These are phyloP conservation scores for Agriopis aurantiaria DNA, from an alignment of 2,888 invertebrate genomes.

Conservation along the genomic window DNA sequence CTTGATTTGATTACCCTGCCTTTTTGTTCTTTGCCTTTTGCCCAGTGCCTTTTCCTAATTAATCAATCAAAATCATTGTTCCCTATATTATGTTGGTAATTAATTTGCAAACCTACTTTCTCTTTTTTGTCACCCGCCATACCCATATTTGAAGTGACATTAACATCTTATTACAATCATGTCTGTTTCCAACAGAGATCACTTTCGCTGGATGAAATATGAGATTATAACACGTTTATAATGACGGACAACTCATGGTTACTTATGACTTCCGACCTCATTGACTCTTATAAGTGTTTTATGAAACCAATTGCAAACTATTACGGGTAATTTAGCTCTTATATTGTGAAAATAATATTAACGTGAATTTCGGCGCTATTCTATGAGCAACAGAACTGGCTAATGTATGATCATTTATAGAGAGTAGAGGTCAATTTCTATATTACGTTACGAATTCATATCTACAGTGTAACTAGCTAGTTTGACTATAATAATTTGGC, in stretches of 20 bases:
- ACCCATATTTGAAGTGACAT: constrained; percentile 17
- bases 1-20: no score
- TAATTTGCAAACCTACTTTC: no score
- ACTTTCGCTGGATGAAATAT: constrained; percentile 67
- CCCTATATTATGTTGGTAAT: no score
- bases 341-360: constrained; percentile 16
- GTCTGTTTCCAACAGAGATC: constrained; percentile 24
- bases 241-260: constrained; percentile 64
- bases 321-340: constrained; percentile 20
- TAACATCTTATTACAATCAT: constrained; percentile 19
- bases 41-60: no score
- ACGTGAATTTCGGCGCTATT: background rate
- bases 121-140: no score
- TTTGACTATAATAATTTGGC: background rate
- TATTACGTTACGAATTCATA: background rate
- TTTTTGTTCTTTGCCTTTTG: no score
- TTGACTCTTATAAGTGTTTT: constrained; percentile 33
- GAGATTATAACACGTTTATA: constrained; percentile 68
- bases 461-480: background rate
- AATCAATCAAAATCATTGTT: no score
- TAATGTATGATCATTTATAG: background rate
- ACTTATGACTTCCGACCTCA: constrained; percentile 62
- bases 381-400: background rate
- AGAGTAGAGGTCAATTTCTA: constrained; percentile 6
- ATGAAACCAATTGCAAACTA: constrained; percentile 25